Base-by-base conservation (phyloP, 2,113 vertebrate genomes). In the Psettodes erumei region DNA sequence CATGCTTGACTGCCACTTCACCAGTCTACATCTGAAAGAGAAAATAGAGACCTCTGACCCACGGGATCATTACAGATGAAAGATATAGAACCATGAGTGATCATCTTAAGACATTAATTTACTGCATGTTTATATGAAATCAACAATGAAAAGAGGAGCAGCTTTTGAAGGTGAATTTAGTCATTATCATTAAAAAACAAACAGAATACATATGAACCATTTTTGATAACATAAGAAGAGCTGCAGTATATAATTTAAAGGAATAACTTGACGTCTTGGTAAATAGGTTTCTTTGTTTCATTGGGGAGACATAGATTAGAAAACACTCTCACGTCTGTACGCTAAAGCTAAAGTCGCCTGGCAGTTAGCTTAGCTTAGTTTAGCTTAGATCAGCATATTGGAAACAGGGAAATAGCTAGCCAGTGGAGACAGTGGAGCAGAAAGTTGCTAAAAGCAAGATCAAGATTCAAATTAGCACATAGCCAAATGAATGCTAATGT, bases 1-100 rank as follows among this genome's bases (percentile, higher is more conserved):
- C 77, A 81, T 58, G 88, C 88, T 84, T 80, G 79, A 80, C 89
- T 88, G 86, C 81, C 72, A 60, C 88, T 84, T 72, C 75, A 82
- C 25, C 38, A n/a, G 65, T 75, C 83, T 58, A 63, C 68, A 79
- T 77, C 76, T 76, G 68, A 79, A 58, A 75, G 82, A 79, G 79
- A 66, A 77, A 85, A 83, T 65, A 21, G 27, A 18, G 1, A 88
- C 86, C 84, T 90, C 75, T 89, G 87, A 87, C 84, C 90, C 60
- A 1, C 13, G 35, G 64, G 35, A 72, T 77, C 61, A 73, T 75
- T 73, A 43, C 19, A 82, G 64, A 79, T 48, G 47, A 48, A 77
- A 69, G 67, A 78, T 76, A 80, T 65, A 15, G 79, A 77, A 64
- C 16, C 40, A 45, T 60, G 33, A 60, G 60, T 51, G 66, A 56